These are phyloP conservation scores for Hecatera dysodea DNA, from an alignment of 2,888 invertebrate genomes.

Conservation along the genomic window DNA sequence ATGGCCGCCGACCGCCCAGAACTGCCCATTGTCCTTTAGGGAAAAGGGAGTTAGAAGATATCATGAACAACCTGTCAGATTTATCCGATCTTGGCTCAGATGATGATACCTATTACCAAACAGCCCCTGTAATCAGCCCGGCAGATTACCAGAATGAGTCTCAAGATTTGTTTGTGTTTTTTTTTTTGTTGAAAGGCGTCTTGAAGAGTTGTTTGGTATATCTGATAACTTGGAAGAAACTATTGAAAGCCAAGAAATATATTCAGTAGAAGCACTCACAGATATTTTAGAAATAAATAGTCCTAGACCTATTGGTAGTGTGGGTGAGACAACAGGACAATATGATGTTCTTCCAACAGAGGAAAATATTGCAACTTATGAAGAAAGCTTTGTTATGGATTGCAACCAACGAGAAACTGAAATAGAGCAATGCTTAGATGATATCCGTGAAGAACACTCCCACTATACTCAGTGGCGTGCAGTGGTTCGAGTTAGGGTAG, in stretches of 20 bases:
- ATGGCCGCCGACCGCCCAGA: too few species aligned
- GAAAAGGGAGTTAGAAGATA: too few species aligned
- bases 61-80: too few species aligned
- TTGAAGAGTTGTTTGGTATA: conserved; percentile 54
- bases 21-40: too few species aligned
- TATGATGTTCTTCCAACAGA: conserved; percentile 7
- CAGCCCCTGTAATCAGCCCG: conserved; percentile 51
- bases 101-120: conserved; percentile 52
- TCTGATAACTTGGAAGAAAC: conserved; percentile 45
- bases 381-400: conserved; percentile 33
- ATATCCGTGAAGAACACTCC: too few species aligned
- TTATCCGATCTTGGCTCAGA: too few species aligned
- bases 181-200: conserved; percentile 56
- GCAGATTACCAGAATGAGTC: conserved; percentile 40
- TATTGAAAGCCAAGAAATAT: conserved; percentile 27
- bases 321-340: conserved; percentile 22
- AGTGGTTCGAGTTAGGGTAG: too few species aligned
- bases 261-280: conserved; percentile 28
- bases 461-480: too few species aligned
- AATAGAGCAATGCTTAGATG: conserved; percentile 41
- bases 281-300: conserved; percentile 3
- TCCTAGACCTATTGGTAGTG: conserved; percentile 15
- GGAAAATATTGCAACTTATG: conserved; percentile 25
- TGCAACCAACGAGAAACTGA: conserved; percentile 47
- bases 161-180: too few species aligned